Percentiles rank a stretch among this genome's conserved stretches.
These are phyloP conservation scores for Helicoverpa zea DNA, from an alignment of 1,140 invertebrate species.

Conservation along the genomic window DNA sequence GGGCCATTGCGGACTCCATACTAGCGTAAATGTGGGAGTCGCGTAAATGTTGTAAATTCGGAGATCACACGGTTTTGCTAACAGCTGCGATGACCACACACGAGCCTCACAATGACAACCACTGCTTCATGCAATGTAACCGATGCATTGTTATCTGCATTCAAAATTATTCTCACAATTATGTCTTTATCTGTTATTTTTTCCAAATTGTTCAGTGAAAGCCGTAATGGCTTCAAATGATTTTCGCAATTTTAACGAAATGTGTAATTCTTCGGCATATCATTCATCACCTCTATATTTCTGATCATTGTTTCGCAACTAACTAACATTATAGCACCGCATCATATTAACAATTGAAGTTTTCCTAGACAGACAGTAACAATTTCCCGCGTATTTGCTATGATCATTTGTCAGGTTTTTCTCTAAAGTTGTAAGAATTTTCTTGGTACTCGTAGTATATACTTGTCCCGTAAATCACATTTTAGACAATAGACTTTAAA, in stretches of 20 bases:
- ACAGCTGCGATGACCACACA: conserved; percentile 34
- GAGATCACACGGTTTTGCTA: conserved; percentile 40
- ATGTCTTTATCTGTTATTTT: conserved; percentile 52
- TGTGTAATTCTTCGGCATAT: background rate
- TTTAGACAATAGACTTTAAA: conserved; percentile 4
- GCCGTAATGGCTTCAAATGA: conserved; percentile 32
- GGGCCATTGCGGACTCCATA: background rate
- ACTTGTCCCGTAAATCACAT: conserved; percentile 8
- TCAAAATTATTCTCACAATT: conserved; percentile 58
- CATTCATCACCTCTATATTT: background rate
- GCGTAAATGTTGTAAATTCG: conserved; percentile 28
- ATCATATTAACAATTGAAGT: conserved; percentile 10
- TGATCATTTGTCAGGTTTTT: conserved; percentile 9
- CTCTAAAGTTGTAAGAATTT: background rate
- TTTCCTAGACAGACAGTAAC: conserved; percentile 6
- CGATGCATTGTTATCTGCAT: conserved; percentile 56
- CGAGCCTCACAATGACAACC: conserved; percentile 34
- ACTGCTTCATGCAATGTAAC: conserved; percentile 54
- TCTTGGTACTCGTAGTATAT: background rate
- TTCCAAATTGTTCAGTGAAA: conserved; percentile 57
- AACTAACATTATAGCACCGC: background rate
- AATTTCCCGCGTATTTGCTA: conserved; percentile 16
- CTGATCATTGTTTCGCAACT: background rate
- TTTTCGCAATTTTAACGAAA: conserved; percentile 24
- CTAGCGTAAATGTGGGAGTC: conserved; percentile 17